Evolutionary conservation across 2,797 vertebrate genomes (phyloP).

Genomic region (Artibeus lituratus): DNA sequence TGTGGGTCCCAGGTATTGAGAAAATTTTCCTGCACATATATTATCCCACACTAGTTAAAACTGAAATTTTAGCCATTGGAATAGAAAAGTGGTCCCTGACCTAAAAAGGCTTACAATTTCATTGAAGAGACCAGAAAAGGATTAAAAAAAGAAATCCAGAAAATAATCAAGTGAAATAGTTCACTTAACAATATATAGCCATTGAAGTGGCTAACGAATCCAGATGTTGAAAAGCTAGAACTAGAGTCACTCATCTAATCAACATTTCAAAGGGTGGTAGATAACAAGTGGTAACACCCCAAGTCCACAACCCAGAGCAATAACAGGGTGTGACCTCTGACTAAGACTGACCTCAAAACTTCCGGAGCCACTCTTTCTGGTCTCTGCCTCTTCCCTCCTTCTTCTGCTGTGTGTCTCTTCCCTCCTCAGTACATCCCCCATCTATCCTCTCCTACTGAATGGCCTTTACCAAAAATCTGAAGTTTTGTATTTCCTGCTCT

Average conservation of each 20-base stretch:
- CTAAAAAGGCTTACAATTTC: constrained; percentile 40
- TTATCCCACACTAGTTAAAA: constrained; percentile 30
- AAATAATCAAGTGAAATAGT: constrained; percentile 15
- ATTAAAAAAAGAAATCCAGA: background rate
- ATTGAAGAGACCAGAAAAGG: constrained; percentile 2
- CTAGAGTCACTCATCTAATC: constrained; percentile 50
- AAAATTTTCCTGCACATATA: constrained; percentile 19
- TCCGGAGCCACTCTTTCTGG: background rate
- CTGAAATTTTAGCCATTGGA: too few relatives aligned
- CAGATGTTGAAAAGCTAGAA: constrained; percentile 49
- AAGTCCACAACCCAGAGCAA: constrained; percentile 59
- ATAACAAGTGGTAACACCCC: constrained; percentile 58
- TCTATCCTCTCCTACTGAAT: background rate
- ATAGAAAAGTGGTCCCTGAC: constrained; percentile 26
- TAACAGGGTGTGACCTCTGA: constrained; percentile 63
- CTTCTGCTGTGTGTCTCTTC: background rate
- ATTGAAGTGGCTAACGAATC: constrained; percentile 36
- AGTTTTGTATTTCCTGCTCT: constrained; percentile 1
- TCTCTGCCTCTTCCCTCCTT: background rate
- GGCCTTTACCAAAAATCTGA: background rate
- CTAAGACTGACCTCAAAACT: constrained; percentile 55
- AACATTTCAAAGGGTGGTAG: constrained; percentile 62
- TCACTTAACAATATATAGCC: background rate
- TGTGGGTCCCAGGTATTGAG: background rate
- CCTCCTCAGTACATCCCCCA: background rate